Conservation (phyloP, 92 coral and sea anemone species). For the Umimayanthus kanabou region DNA sequence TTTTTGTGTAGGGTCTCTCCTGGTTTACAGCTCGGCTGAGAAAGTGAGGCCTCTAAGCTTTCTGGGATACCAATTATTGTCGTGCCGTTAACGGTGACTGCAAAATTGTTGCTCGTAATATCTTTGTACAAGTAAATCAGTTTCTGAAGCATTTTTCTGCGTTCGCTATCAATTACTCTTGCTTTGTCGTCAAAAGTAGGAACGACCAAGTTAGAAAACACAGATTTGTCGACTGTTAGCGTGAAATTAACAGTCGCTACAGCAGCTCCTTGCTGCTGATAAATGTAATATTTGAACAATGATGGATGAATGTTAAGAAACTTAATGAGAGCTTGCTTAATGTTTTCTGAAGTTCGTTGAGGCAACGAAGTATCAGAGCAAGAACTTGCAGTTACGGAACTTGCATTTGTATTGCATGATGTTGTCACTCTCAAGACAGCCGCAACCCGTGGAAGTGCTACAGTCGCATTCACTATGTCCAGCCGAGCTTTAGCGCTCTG, state of each 20-base stretch:
- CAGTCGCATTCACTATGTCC: conserved; percentile 26
- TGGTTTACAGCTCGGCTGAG: conserved; percentile 36
- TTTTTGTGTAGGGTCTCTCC: conserved; percentile 44
- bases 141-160: conserved; percentile 27
- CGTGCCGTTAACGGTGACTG: neutral
- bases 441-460: conserved; percentile 45
- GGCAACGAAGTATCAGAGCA: conserved; percentile 8
- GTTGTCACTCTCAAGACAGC: conserved; percentile 17
- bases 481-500: conserved; percentile 55
- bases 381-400: neutral
- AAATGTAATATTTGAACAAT: conserved; percentile 6
- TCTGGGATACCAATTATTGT: conserved; percentile 36
- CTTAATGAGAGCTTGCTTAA: neutral
- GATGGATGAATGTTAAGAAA: neutral
- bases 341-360: neutral
- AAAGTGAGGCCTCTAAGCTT: conserved; percentile 31
- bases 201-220: conserved; percentile 2
- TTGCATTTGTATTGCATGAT: neutral
- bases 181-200: conserved; percentile 42
- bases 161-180: conserved; percentile 22
- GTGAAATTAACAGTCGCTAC: conserved; percentile 22
- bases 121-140: conserved; percentile 13
- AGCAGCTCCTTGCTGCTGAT: conserved; percentile 9
- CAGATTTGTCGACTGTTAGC: conserved; percentile 8
- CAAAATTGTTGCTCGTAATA: conserved; percentile 19